Evolutionary conservation across 30 jellyfish, hydroid and myxozoan genomes (phyloP).

Genomic region (Morbakka virulenta): DNA sequence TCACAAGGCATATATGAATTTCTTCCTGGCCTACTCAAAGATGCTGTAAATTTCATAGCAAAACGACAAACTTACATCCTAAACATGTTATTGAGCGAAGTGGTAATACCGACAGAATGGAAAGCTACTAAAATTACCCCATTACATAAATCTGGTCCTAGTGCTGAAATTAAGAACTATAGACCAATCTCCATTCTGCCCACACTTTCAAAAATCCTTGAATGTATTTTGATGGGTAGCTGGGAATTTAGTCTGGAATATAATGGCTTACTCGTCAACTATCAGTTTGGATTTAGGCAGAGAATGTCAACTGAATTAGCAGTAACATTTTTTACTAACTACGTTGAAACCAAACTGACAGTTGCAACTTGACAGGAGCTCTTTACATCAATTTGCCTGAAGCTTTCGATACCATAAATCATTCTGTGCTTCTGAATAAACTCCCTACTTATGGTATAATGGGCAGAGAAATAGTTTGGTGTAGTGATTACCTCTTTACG

Average conservation of each 20-base stretch:
- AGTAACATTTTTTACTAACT: constrained; percentile 15
- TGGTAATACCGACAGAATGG: too few species aligned
- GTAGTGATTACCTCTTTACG: constrained; percentile 6
- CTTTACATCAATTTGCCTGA: constrained; percentile 35
- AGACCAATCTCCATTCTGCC: constrained; percentile 65
- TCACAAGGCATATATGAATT: too few species aligned
- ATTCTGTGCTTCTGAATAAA: constrained; percentile 20
- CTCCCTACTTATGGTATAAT: constrained; percentile 40
- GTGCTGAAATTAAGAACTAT: too few species aligned
- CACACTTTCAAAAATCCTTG: constrained; percentile 35
- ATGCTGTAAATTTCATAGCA: too few species aligned
- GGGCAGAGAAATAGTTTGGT: constrained; percentile 23
- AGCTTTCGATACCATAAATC: constrained; percentile 45
- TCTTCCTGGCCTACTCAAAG: too few species aligned
- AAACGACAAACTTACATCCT: too few species aligned
- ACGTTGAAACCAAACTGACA: constrained; percentile 41
- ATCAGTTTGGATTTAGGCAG: constrained; percentile 39
- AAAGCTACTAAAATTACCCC: too few species aligned
- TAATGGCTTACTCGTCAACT: background rate
- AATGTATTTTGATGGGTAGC: constrained; percentile 32
- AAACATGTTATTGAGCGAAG: too few species aligned
- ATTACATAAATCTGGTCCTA: too few species aligned
- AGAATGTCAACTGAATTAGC: constrained; percentile 26
- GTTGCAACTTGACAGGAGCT: constrained; percentile 44
- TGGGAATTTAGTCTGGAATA: constrained; percentile 28